Percentiles rank a stretch among this genome's conserved stretches.
phyloP scores from a whole-genome alignment of 2,113 vertebrate genomes.

The Dinomys branickii region DNA sequence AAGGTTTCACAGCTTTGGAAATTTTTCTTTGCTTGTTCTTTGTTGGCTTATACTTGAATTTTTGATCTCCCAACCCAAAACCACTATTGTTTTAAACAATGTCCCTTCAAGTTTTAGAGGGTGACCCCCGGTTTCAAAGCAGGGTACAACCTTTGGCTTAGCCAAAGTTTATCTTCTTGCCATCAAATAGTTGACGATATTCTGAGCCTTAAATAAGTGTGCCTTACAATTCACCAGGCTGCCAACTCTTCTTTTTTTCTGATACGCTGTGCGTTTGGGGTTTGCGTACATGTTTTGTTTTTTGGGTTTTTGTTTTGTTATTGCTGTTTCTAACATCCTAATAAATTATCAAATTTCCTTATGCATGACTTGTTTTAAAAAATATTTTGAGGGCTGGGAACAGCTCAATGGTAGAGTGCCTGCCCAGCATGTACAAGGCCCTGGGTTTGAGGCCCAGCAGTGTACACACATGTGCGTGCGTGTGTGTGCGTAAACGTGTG shows the following conservation, averaged over 20 bases:
- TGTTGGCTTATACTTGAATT: constrained; percentile 63
- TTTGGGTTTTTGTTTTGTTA: neutral
- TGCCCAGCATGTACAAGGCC: neutral
- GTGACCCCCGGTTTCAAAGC: constrained; percentile 48
- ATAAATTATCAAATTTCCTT: constrained; percentile 46
- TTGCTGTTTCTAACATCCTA: constrained; percentile 33
- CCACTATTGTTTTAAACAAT: neutral
- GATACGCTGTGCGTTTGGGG: neutral
- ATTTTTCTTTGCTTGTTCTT: constrained; percentile 79
- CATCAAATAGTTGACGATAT: neutral
- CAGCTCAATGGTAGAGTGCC: neutral
- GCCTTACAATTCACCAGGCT: neutral
- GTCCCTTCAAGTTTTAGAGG: constrained; percentile 42
- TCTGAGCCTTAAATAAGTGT: neutral
- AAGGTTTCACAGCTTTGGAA: constrained; percentile 66
- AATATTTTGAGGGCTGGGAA: neutral
- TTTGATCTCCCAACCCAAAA: constrained; percentile 53
- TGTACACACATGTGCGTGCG: no score
- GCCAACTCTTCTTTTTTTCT: neutral
- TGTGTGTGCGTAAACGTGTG: no score
- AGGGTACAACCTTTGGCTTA: constrained; percentile 21
- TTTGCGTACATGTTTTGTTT: constrained; percentile 3
- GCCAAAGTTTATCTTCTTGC: neutral
- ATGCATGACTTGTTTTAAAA: constrained; percentile 39
- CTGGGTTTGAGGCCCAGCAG: neutral